Evolutionary conservation across 2,888 invertebrate genomes (phyloP).

Genomic region (Hydraecia micacea): DNA sequence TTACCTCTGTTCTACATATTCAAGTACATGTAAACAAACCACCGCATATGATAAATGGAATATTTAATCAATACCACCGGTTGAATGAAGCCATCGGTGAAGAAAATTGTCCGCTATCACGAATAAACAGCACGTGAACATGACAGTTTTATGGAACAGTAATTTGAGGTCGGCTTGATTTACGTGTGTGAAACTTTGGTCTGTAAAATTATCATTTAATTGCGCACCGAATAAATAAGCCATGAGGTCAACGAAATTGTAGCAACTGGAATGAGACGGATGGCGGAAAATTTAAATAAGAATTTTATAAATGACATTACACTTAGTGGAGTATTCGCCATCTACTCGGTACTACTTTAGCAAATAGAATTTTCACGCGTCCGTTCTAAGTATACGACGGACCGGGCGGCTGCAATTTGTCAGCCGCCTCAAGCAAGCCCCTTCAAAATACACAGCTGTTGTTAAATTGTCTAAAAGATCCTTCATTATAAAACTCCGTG

Average conservation of each 20-base stretch:
- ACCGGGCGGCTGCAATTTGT: constrained; percentile 75
- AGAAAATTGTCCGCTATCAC: constrained; percentile 53
- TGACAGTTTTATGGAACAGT: constrained; percentile 55
- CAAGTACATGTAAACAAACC: constrained; percentile 32
- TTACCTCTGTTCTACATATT: constrained; percentile 55
- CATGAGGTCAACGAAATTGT: constrained; percentile 42
- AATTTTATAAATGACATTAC: constrained; percentile 34
- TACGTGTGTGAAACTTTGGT: constrained; percentile 43
- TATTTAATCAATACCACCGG: constrained; percentile 42
- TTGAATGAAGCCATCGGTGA: constrained; percentile 50
- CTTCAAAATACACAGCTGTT: constrained; percentile 65
- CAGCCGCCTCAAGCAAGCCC: constrained; percentile 69
- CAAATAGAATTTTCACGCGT: constrained; percentile 77
- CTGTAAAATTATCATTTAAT: constrained; percentile 50
- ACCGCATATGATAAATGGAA: constrained; percentile 34
- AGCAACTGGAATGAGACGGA: constrained; percentile 7
- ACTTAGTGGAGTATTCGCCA: constrained; percentile 40
- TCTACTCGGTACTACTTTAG: constrained; percentile 68
- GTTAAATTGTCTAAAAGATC: constrained; percentile 67
- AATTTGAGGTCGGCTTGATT: constrained; percentile 53
- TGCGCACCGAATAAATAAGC: constrained; percentile 33
- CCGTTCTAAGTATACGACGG: constrained; percentile 67
- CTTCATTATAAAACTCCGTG: constrained; percentile 49
- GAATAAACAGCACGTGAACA: constrained; percentile 53
- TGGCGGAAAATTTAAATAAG: constrained; percentile 26